Evolutionary conservation across 1,140 invertebrate species (phyloP), one percentile per base, ranked within the genome.

Genomic region (Drosophila tsacasi): DNA sequence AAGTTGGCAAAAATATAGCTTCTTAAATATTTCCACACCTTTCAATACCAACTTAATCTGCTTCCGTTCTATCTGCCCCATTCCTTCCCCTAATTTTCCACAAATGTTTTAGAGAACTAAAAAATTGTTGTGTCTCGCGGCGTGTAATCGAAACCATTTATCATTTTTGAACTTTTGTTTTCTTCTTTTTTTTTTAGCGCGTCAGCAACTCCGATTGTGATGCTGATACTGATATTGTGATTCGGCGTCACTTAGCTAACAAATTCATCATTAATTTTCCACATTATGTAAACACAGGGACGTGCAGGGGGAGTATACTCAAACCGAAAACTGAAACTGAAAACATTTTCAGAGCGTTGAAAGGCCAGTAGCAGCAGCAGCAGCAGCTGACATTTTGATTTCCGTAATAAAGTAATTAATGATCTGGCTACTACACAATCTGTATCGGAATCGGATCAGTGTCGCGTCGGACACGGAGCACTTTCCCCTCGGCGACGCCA

Each of bases 331-430:
- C 35, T 32, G 39, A 58, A 55, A 74, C 52, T 49, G 65, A 76
- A 82, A 82, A 90, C 85, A 84, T 69, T 82, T 79, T 69, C 75
- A 79, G 67, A 54, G 64, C 49, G 85, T 50, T 83, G 84, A 89
- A 81, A 89, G 60, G 81, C 39, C 57, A 52, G 19, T n/a, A 35
- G 32, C 32, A 32, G 27, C 27, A 27, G 27, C 27, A 21, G 44
- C 47, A 49, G 47, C 47, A 57, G 57, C 85, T 91, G 85, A 90
- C 85, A 90, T 85, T 90, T 90, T 90, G 85, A 89, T 90, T 90
- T 89, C 81, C 85, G 82, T 90, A 91, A 90, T 90, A 90, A 90
- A 91, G 78, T 90, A 90, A 90, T 90, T 90, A 90, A 90, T 90
- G 82, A 91, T 84, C 79, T 57, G 42, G 37, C 54, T 25, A 57